phyloP scores from a whole-genome alignment of 2,888 invertebrate species.

The Lacanobia wlatinum region DNA sequence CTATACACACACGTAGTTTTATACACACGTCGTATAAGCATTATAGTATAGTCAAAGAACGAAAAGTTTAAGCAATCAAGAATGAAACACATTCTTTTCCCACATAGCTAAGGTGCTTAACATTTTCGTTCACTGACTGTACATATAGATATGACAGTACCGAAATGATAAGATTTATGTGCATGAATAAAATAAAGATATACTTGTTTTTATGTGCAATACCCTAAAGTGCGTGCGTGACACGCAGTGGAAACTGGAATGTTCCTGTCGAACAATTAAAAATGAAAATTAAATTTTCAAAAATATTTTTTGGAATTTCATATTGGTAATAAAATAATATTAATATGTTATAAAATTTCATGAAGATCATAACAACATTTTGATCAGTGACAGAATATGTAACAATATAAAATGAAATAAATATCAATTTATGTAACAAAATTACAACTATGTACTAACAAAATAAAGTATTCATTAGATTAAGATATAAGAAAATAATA shows the following conservation, averaged over 20 bases:
- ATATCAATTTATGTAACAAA: constrained; percentile 39
- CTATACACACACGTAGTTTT: neutral
- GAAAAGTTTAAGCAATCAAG: neutral
- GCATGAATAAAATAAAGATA: neutral
- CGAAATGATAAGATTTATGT: neutral
- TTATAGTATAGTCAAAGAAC: neutral
- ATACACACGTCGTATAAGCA: neutral
- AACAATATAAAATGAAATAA: constrained; percentile 39
- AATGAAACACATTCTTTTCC: neutral
- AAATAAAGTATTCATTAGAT: constrained; percentile 37
- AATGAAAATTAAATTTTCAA: constrained; percentile 7
- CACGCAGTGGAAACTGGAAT: constrained; percentile 56
- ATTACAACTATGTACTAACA: constrained; percentile 20
- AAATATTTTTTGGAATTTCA: neutral
- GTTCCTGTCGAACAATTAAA: constrained; percentile 26
- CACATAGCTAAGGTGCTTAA: neutral
- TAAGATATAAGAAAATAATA: constrained; percentile 29
- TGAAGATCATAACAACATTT: constrained; percentile 20
- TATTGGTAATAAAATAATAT: constrained; percentile 2
- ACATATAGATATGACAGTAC: neutral
- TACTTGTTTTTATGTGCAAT: neutral
- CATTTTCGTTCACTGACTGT: constrained; percentile 3
- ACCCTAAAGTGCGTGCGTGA: neutral
- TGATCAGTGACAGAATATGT: constrained; percentile 31
- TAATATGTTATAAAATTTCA: constrained; percentile 19